Conservation (phyloP, 2,797 vertebrate genomes). For the Catamblyrhynchus diadema region DNA sequence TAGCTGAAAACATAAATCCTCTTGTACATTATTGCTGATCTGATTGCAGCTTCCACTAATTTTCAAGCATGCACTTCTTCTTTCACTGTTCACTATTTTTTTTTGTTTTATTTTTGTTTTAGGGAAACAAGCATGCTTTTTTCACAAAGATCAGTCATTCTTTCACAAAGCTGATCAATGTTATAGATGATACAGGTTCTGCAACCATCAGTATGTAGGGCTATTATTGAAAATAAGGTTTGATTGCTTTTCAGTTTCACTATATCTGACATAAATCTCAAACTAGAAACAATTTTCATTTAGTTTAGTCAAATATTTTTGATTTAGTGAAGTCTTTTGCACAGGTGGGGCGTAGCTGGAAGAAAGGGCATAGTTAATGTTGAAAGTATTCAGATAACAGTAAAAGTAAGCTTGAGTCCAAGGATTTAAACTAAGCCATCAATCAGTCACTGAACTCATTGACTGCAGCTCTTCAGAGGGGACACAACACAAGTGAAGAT, state of each 20-base stretch:
- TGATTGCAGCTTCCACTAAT: slow-evolving; percentile 15
- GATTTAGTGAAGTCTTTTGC: neutral
- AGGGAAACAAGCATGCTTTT: neutral
- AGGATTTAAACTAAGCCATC: neutral
- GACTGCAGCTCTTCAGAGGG: neutral
- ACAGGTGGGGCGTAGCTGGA: neutral
- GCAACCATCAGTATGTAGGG: neutral
- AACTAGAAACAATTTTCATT: neutral
- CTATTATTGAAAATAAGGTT: neutral
- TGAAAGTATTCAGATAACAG: neutral
- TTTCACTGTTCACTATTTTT: neutral
- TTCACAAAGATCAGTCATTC: neutral
- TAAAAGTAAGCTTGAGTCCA: neutral
- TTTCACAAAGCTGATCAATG: neutral
- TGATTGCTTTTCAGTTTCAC: neutral
- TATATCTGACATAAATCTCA: neutral
- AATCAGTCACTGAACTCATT: neutral
- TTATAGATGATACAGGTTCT: neutral
- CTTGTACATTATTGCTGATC: neutral
- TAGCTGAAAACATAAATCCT: neutral
- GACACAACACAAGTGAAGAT: neutral
- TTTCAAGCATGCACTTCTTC: slow-evolving; percentile 20
- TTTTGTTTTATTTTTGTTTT: neutral
- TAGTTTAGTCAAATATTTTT: neutral
- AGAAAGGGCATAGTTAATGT: neutral